A percentile compares a stretch with the other conserved stretches of the same genome.
Conservation (phyloP, 2,888 invertebrate genomes). For the Idaea dimidiata region DNA sequence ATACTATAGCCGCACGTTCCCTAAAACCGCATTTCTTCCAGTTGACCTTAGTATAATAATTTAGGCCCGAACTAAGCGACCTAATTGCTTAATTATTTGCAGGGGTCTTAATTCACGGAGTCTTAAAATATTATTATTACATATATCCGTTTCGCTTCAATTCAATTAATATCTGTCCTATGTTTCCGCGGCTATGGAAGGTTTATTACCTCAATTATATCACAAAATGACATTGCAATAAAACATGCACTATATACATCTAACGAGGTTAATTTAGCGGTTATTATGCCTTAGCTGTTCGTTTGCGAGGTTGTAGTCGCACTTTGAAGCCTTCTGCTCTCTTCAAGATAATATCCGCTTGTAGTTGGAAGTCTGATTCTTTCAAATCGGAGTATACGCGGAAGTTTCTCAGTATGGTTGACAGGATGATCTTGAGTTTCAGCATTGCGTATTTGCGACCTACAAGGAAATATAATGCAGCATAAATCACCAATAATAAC, state of each 20-base stretch:
- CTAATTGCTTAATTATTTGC: too few relatives aligned
- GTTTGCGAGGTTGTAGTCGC: constrained; percentile 84
- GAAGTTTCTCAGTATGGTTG: constrained; percentile 88
- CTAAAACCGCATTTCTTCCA: too few relatives aligned
- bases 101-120: too few relatives aligned
- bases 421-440: constrained; percentile 88
- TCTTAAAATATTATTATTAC: neutral
- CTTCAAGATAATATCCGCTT: constrained; percentile 89
- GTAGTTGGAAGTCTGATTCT: constrained; percentile 86
- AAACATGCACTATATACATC: constrained; percentile 4
- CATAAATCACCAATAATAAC: constrained; percentile 5
- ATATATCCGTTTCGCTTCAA: neutral
- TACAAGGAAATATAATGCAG: constrained; percentile 42
- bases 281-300: constrained; percentile 57
- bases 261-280: constrained; percentile 5
- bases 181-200: constrained; percentile 15
- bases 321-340: constrained; percentile 89
- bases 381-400: constrained; percentile 84
- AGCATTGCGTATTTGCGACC: constrained; percentile 91
- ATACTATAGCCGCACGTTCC: too few relatives aligned
- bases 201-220: constrained; percentile 19
- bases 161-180: neutral
- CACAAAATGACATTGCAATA: constrained; percentile 17
- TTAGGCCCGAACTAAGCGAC: too few relatives aligned
- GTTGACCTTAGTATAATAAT: too few relatives aligned